phyloP scores from a whole-genome alignment of 2,888 invertebrate species.

The Netelia melanura region DNA sequence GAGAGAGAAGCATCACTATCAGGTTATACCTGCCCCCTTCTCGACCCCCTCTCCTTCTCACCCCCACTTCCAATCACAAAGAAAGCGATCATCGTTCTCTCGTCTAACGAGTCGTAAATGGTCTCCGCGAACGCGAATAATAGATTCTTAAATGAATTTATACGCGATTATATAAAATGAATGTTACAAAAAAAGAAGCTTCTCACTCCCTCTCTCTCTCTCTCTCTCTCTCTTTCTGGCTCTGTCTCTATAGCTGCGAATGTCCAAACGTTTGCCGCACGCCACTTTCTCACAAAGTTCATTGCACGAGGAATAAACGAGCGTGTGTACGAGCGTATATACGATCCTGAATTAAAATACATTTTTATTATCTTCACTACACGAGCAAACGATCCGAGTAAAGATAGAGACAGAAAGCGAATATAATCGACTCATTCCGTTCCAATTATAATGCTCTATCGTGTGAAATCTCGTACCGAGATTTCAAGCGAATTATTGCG shows the following conservation, averaged over 20 bases:
- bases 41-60: too few species aligned
- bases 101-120: constrained; percentile 19
- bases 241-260: background rate
- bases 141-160: constrained; percentile 17
- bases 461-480: constrained; percentile 59
- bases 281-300: constrained; percentile 50
- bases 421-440: constrained; percentile 45
- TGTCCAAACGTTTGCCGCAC: background rate
- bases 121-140: constrained; percentile 15
- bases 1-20: background rate
- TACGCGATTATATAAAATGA: constrained; percentile 38
- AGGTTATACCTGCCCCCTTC: background rate
- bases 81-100: constrained; percentile 36
- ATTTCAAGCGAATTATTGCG: constrained; percentile 53
- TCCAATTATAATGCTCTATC: constrained; percentile 56
- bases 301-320: constrained; percentile 30
- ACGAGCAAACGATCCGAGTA: background rate
- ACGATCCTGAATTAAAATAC: constrained; percentile 45
- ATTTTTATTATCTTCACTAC: constrained; percentile 20
- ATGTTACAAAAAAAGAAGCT: constrained; percentile 7
- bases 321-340: background rate
- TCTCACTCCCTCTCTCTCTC: constrained; percentile 5
- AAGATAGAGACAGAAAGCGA: background rate
- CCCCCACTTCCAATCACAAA: constrained; percentile 19
- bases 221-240: background rate